Conservation (phyloP, 2,797 vertebrate species). For the Clarias pachynema region DNA sequence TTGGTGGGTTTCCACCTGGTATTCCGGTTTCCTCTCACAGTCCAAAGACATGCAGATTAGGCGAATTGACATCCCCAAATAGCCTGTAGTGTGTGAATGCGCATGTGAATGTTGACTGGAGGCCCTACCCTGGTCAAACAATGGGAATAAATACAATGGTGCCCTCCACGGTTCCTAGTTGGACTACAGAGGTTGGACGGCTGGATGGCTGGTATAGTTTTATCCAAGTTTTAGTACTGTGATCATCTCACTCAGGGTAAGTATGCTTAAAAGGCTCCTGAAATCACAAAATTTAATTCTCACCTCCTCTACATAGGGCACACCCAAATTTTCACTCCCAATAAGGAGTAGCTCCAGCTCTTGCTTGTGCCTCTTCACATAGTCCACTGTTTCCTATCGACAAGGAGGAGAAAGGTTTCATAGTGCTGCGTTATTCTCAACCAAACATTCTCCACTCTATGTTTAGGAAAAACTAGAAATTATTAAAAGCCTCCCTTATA, state of each 20-base stretch:
- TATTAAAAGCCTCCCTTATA: not conserved
- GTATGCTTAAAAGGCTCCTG: not conserved
- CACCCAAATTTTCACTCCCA: slow-evolving; percentile 82
- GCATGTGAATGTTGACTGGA: too few relatives aligned
- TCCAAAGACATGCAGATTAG: too few relatives aligned
- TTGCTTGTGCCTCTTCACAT: slow-evolving; percentile 84
- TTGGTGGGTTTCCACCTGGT: too few relatives aligned
- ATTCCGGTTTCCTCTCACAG: too few relatives aligned
- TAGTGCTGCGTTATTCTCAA: not conserved
- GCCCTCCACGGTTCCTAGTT: too few relatives aligned
- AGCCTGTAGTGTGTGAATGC: too few relatives aligned
- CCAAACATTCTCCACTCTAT: not conserved
- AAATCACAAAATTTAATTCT: slow-evolving; percentile 39
- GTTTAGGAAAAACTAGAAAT: not conserved
- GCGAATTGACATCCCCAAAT: too few relatives aligned
- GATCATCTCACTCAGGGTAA: not conserved
- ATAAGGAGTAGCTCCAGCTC: slow-evolving; percentile 86
- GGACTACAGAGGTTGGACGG: too few relatives aligned
- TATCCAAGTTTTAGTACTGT: not conserved
- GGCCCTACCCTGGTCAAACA: too few relatives aligned
- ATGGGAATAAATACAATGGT: too few relatives aligned
- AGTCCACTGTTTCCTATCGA: slow-evolving; percentile 77
- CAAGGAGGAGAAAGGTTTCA: slow-evolving; percentile 24
- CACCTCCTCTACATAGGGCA: slow-evolving; percentile 86
- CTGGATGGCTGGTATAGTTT: too few relatives aligned